These are phyloP conservation scores for Philotrypesis tridentata DNA, from an alignment of 1,140 invertebrate species.

Conservation along the genomic window DNA sequence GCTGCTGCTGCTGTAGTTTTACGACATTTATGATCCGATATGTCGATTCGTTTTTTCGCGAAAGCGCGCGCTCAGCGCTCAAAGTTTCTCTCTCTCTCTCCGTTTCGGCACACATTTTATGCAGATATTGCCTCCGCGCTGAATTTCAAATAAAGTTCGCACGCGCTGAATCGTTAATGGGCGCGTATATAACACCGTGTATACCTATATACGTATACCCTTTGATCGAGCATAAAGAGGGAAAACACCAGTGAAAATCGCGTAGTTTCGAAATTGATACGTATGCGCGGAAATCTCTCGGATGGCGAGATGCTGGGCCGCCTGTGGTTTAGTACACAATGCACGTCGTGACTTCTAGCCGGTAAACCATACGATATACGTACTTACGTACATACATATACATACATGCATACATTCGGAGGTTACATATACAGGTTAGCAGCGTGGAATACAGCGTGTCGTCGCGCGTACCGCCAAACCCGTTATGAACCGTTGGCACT, in stretches of 20 bases:
- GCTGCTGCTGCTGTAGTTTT: background rate
- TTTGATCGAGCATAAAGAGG: no score
- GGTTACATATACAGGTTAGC: background rate
- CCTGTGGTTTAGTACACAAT: no score
- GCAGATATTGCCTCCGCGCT: background rate
- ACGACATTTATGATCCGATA: background rate
- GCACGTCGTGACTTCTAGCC: no score
- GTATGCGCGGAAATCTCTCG: no score
- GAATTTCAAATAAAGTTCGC: background rate
- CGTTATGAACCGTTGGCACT: slow-evolving; percentile 46
- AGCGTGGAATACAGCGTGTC: background rate
- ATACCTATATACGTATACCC: no score
- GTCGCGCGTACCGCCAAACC: background rate
- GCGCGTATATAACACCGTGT: no score
- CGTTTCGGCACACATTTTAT: background rate
- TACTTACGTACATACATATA: background rate
- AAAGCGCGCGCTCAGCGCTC: background rate
- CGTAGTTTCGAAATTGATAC: no score
- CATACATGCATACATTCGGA: no score
- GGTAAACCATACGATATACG: slow-evolving; percentile 27
- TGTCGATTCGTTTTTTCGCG: background rate
- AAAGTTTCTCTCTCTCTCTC: background rate
- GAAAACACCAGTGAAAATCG: no score
- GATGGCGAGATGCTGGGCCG: no score
- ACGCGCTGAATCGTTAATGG: background rate